Base-by-base conservation (phyloP, 2,113 vertebrate species). In the Sterrhoptilus dennistouni region DNA sequence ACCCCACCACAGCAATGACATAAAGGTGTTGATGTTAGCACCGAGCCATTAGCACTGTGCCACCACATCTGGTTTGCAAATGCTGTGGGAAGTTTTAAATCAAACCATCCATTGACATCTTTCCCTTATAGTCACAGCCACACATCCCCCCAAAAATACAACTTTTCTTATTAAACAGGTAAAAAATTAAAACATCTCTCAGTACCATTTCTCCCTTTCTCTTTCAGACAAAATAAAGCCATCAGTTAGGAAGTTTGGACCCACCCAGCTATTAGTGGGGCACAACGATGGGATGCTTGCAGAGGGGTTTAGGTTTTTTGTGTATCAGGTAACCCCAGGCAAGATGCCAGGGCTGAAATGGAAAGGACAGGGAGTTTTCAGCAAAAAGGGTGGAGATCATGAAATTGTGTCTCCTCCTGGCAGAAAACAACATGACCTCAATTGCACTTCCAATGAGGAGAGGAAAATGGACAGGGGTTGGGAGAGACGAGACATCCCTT, bases 171-270 rank as follows among this genome's bases (percentile, higher is more conserved):
- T 35, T 17, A 49, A 87, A 18, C 56, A 81, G 6, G 6, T 44
- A 50, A 77, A 72, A 70, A 8, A 9, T 49, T 3, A 27, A 71
- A 82, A 21, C n/a, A 5, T 53, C 68, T 81, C 57, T 83, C 53
- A 8, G 84, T 36, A 22, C 90, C 85, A 9, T 90, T 96, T 93
- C 75, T 92, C 87, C 95, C 83, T 79, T 52, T 83, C 82, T 66
- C 22, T 71, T 87, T 59, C 69, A 81, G n/a, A 35, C 20, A 80
- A 77, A 93, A 83, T n/a, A 64, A 96, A 89, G 50, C 4, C 40
- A 40, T 12, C 1, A 3, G 2, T 36, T 5, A 27, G 78, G 42
- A 42, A 59, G 50, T 66, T 12, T 70, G 86, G 31, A 45, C 28
- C 17, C 72, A 77, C 42, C 40, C 69, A 36, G 42, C 6, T 59